Conservation (phyloP, 2,113 vertebrate genomes). For the Hyperoodon ampullatus region DNA sequence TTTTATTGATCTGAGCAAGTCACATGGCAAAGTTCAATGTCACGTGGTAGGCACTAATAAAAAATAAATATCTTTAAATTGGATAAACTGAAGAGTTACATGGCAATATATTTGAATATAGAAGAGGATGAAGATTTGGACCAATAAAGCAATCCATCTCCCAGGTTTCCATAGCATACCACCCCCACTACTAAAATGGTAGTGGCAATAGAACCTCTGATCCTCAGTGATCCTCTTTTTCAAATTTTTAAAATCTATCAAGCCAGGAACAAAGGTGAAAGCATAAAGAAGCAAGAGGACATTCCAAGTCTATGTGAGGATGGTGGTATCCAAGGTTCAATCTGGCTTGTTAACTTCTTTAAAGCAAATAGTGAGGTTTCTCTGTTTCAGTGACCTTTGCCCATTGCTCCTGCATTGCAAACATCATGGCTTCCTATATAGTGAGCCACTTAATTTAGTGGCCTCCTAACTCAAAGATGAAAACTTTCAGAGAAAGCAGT, state of each 20-base stretch:
- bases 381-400: background rate
- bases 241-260: background rate
- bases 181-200: background rate
- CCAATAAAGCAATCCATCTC: background rate
- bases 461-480: background rate
- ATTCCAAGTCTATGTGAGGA: background rate
- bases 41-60: background rate
- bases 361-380: background rate
- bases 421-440: background rate
- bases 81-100: background rate
- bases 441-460: background rate
- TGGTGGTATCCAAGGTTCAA: background rate
- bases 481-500: background rate
- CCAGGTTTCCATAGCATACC: fast-evolving
- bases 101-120: background rate
- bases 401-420: no score
- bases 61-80: background rate
- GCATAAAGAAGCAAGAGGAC: background rate
- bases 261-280: background rate
- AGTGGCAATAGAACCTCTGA: no score
- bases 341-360: background rate
- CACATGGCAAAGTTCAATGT: background rate
- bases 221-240: background rate
- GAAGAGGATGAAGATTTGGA: background rate
- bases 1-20: background rate